A percentile compares a stretch with the other conserved stretches of the same genome.
Conservation (phyloP, 1,140 invertebrate genomes). For the Aphis gossypii region DNA sequence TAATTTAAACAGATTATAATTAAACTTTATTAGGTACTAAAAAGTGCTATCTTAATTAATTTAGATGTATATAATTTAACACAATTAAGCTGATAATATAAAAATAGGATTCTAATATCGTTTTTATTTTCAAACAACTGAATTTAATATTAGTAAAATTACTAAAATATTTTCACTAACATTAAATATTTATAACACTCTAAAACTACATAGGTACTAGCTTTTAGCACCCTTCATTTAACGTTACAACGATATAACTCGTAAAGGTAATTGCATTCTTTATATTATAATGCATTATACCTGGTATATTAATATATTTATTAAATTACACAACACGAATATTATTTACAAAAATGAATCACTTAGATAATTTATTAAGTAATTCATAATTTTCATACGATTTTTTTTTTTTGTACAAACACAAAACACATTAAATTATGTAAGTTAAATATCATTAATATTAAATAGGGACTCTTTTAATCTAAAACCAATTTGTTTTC, state of each 20-base stretch:
- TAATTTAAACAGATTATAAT: background rate
- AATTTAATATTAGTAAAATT: background rate
- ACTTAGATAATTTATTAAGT: background rate
- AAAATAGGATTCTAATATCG: no score
- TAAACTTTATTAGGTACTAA: background rate
- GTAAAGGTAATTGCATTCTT: slow-evolving; percentile 4
- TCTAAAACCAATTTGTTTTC: background rate
- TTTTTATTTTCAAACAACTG: background rate
- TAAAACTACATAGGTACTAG: background rate
- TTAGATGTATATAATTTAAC: background rate
- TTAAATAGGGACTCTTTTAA: background rate
- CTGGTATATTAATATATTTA: background rate
- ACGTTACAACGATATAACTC: background rate
- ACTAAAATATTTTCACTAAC: background rate
- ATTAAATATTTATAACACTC: slow-evolving; percentile 18
- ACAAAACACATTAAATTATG: background rate
- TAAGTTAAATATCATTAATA: background rate
- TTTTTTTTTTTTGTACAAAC: background rate
- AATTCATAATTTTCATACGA: background rate
- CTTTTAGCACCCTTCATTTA: background rate
- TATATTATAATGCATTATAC: background rate
- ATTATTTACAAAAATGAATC: background rate
- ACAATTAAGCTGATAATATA: no score
- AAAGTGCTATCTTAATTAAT: background rate
- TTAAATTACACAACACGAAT: background rate